Percentiles rank a stretch among this genome's conserved stretches.
Conservation (phyloP, 2,888 invertebrate genomes). For the Cosmorhoe ocellata region DNA sequence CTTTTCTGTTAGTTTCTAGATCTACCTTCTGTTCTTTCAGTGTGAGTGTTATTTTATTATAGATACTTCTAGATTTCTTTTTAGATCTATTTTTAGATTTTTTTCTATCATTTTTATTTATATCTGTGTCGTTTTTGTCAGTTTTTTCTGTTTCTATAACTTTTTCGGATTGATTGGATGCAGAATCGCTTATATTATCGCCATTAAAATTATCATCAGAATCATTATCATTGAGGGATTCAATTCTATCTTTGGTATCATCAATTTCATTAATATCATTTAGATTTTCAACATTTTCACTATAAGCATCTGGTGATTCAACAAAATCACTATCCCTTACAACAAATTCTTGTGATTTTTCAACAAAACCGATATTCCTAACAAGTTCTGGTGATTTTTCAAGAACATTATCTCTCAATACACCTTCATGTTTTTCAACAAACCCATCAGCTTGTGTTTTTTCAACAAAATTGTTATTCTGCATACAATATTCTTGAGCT, state of each 20-base stretch:
- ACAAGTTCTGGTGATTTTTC: conserved; percentile 2
- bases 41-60: conserved; percentile 52
- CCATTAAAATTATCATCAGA: neutral
- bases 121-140: neutral
- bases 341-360: conserved; percentile 1
- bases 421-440: too few relatives aligned
- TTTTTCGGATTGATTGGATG: too few relatives aligned
- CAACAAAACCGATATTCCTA: conserved; percentile 1
- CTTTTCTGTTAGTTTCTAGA: conserved; percentile 60
- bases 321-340: conserved; percentile 2
- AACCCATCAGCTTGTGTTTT: neutral
- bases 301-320: neutral
- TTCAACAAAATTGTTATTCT: conserved; percentile 5
- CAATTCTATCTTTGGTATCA: neutral
- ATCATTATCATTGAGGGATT: neutral
- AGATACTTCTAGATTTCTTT: conserved; percentile 41
- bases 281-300: neutral
- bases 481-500: neutral
- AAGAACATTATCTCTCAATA: neutral
- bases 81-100: neutral
- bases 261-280: conserved; percentile 1
- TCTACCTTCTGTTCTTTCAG: conserved; percentile 67
- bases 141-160: neutral
- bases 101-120: conserved; percentile 1
- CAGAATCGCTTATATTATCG: too few relatives aligned